A percentile compares a stretch with the other conserved stretches of the same genome.
Conservation (phyloP, 2,888 invertebrate genomes). For the Chouioia cunea region DNA sequence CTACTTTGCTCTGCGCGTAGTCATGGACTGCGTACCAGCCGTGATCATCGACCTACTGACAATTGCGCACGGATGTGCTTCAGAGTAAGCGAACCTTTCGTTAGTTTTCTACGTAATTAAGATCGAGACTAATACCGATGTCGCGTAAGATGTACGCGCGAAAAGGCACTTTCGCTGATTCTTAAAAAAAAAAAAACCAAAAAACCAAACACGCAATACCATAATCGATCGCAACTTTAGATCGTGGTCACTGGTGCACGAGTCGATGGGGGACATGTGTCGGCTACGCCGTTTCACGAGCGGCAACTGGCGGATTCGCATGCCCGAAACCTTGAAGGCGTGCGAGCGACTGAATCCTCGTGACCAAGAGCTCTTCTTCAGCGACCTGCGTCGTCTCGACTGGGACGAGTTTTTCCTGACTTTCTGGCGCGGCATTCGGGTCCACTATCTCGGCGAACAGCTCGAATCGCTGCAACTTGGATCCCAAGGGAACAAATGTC, state of each 20-base stretch:
- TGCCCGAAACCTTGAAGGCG: constrained; percentile 50
- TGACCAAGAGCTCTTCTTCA: constrained; percentile 55
- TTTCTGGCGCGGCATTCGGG: constrained; percentile 51
- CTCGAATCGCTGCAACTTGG: neutral
- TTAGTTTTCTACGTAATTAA: neutral
- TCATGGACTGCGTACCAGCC: constrained; percentile 56
- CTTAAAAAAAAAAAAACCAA: no score
- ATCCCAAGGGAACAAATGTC: neutral
- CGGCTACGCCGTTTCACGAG: constrained; percentile 35
- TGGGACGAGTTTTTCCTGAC: constrained; percentile 51
- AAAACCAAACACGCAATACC: no score
- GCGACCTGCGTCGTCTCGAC: constrained; percentile 54
- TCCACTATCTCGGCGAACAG: constrained; percentile 36
- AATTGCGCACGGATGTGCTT: constrained; percentile 52
- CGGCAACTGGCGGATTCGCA: constrained; percentile 51
- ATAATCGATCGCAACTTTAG: constrained; percentile 21
- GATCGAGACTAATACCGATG: neutral
- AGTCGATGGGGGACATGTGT: constrained; percentile 32
- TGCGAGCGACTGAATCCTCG: constrained; percentile 52
- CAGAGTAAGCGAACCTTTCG: constrained; percentile 52
- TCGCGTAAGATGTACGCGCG: no score
- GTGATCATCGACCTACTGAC: constrained; percentile 51
- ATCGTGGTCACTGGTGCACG: constrained; percentile 24
- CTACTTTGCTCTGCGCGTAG: constrained; percentile 48
- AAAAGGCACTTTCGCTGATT: no score